Evolutionary conservation across 2,113 vertebrate genomes (phyloP).

Genomic region (Progne subis): DNA sequence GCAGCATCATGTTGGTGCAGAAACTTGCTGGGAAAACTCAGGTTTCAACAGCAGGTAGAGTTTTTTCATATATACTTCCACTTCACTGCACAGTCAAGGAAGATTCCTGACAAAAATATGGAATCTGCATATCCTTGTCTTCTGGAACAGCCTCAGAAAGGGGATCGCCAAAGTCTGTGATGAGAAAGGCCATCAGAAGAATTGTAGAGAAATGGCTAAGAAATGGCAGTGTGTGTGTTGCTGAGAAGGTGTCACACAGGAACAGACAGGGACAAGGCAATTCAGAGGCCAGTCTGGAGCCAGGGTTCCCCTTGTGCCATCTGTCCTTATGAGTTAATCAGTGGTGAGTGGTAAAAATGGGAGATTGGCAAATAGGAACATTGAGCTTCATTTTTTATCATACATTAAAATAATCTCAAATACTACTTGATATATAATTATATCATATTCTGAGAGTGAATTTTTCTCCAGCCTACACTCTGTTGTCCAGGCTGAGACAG

Average conservation of each 20-base stretch:
- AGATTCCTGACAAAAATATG: background rate
- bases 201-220: background rate
- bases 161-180: background rate
- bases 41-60: background rate
- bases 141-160: background rate
- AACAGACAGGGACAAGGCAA: background rate
- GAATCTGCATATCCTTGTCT: background rate
- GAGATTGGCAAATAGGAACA: background rate
- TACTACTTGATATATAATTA: background rate
- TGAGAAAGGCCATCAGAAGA: background rate
- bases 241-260: background rate
- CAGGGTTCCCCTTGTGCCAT: background rate
- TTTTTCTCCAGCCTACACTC: background rate
- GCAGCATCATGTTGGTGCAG: background rate
- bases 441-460: background rate
- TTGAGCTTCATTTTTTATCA: background rate
- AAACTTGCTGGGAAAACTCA: background rate
- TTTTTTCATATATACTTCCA: background rate
- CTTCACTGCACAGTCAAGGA: background rate
- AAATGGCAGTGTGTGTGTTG: background rate
- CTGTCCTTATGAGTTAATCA: background rate
- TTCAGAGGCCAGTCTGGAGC: background rate
- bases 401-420: background rate
- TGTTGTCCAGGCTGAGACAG: background rate
- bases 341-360: background rate